phyloP scores from a whole-genome alignment of 1,140 invertebrate genomes.

The Augochlora pura region DNA sequence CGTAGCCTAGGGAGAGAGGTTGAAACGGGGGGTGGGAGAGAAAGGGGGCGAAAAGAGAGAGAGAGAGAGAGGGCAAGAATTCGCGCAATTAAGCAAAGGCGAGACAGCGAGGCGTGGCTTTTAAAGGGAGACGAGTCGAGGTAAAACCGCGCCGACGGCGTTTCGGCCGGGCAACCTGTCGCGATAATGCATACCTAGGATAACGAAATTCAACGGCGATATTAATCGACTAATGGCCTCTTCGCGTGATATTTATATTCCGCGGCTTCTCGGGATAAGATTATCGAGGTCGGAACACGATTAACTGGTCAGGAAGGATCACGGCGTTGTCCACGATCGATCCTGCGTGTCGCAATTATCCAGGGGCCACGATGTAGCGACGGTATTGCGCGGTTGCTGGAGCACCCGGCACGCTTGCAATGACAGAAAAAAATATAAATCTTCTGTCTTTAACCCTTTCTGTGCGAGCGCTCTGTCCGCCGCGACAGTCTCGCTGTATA shows the following conservation, averaged over 20 bases:
- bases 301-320: constrained; percentile 25
- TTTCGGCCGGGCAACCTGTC: constrained; percentile 14
- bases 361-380: neutral
- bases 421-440: no score
- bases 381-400: no score
- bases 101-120: constrained; percentile 17
- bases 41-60: neutral
- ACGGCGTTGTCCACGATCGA: constrained; percentile 21
- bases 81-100: constrained; percentile 51
- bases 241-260: constrained; percentile 37
- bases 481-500: no score
- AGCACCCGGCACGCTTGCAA: no score
- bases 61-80: constrained; percentile 16
- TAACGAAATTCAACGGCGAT: constrained; percentile 40
- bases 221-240: constrained; percentile 45
- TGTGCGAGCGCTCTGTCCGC: no score
- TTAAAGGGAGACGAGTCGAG: constrained; percentile 38
- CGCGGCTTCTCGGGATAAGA: constrained; percentile 1
- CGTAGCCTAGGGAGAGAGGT: no score
- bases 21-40: neutral
- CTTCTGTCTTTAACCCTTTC: no score
- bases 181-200: constrained; percentile 44
- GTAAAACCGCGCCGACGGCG: constrained; percentile 26
- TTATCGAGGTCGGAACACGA: constrained; percentile 31
- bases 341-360: neutral